Evolutionary conservation across 2,797 vertebrate genomes (phyloP), one percentile per base, ranked within the genome.

Genomic region (Acanthis flammea): DNA sequence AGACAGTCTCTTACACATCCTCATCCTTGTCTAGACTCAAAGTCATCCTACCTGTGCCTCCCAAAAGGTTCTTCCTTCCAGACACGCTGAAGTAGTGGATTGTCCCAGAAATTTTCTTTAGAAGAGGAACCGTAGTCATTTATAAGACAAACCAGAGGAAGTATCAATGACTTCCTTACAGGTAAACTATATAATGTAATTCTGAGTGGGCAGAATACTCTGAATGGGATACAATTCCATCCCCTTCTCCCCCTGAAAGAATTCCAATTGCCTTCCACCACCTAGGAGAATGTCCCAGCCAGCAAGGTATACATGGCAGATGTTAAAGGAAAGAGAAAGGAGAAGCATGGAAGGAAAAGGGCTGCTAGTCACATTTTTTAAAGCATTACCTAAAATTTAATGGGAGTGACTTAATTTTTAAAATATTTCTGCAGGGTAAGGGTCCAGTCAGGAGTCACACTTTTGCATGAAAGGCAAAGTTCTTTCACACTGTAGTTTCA

Each of bases 231-330:
- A 37, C 19, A 75, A 15, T 72, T 87, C 51, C 33, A 18, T 76
- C 66, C 11, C 7, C n/a, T 81, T 87, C 19, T 84, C 25, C 14
- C 11, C 3, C 15, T 28, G 48, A 62, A 71, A 39, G 37, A 41
- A 50, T 76, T 70, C 1, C 2, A 70, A 13, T 19, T 5, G 4
- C 10, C 10, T 75, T 6, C n/a, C 31, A 67, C 19, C 1, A 1
- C 27, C 24, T 18, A 41, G 30, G 19, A 58, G n/a, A 78, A 23
- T 62, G 18, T 72, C 42, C 8, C 33, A 55, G 27, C 6, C 11
- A 67, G 37, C 35, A 61, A 81, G 39, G 11, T 22, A n/a, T 16
- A 47, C 10, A 37, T 70, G 55, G 39, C 30, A 61, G 37, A 61
- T 2, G 0, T 47, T 53, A 54, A 85, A 61, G 54, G 27, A 24